Evolutionary conservation across 2,888 invertebrate species (phyloP).

Genomic region (Augiades crinisus): DNA sequence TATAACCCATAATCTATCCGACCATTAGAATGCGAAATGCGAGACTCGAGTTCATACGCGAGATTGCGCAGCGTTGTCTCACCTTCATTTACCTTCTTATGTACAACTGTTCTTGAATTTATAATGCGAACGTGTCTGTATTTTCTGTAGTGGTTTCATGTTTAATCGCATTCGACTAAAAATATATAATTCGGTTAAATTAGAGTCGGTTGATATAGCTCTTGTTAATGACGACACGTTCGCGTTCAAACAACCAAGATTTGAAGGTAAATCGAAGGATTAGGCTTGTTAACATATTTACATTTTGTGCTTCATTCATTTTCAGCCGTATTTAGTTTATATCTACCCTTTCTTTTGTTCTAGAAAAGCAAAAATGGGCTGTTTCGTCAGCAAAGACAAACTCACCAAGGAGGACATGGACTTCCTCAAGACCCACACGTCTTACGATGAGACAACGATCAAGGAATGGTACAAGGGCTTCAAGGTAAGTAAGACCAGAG

Average conservation of each 20-base stretch:
- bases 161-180: not conserved
- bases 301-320: not conserved
- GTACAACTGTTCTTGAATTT: not conserved
- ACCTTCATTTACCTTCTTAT: not conserved
- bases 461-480: slow-evolving; percentile 99
- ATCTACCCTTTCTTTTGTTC: slow-evolving; percentile 47
- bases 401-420: slow-evolving; percentile 99
- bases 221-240: no score
- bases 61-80: not conserved
- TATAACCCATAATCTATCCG: slow-evolving; percentile 11
- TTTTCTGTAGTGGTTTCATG: not conserved
- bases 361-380: slow-evolving; percentile 86
- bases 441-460: slow-evolving; percentile 99
- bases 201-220: no score
- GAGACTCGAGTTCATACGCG: not conserved
- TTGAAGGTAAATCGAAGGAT: no score
- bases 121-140: not conserved
- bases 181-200: no score
- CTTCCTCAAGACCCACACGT: slow-evolving; percentile 98
- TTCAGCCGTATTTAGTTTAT: slow-evolving; percentile 15
- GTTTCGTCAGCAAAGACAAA: slow-evolving; percentile 97
- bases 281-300: no score
- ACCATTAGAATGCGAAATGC: slow-evolving; percentile 6
- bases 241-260: slow-evolving; percentile 2
- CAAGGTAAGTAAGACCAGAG: slow-evolving; percentile 86